Conservation (phyloP, 2,888 invertebrate species). For the Tenthredo distinguenda region DNA sequence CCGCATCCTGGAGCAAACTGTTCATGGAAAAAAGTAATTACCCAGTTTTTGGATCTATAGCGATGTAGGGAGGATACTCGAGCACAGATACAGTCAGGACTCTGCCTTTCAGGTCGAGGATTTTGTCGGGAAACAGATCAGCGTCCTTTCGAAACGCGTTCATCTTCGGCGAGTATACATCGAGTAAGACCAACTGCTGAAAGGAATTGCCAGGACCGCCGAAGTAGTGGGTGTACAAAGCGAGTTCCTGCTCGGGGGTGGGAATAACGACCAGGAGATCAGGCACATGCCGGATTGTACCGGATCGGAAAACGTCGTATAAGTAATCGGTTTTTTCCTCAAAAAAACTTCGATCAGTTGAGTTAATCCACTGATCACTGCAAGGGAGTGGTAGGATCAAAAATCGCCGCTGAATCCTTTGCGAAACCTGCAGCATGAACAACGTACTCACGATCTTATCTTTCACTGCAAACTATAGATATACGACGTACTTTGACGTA, state of each 20-base stretch:
- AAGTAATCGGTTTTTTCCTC: background rate
- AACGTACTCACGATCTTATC: background rate
- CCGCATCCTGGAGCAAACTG: background rate
- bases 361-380: background rate
- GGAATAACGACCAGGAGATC: constrained; percentile 22
- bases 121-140: constrained; percentile 79
- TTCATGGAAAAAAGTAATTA: constrained; percentile 14
- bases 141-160: constrained; percentile 71
- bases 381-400: background rate
- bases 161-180: constrained; percentile 78
- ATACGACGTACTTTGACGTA: constrained; percentile 10
- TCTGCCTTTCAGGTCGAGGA: constrained; percentile 79
- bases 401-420: constrained; percentile 14
- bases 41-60: constrained; percentile 70
- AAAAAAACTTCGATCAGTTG: background rate
- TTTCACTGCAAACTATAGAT: background rate
- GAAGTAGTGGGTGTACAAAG: constrained; percentile 17
- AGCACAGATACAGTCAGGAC: constrained; percentile 80
- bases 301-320: background rate
- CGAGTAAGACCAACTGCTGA: constrained; percentile 73
- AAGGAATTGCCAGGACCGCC: constrained; percentile 6
- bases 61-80: constrained; percentile 82
- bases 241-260: background rate
- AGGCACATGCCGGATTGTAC: background rate
- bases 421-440: background rate